These are phyloP conservation scores for Anorthoa munda DNA, from an alignment of 2,888 invertebrate genomes.

Conservation along the genomic window DNA sequence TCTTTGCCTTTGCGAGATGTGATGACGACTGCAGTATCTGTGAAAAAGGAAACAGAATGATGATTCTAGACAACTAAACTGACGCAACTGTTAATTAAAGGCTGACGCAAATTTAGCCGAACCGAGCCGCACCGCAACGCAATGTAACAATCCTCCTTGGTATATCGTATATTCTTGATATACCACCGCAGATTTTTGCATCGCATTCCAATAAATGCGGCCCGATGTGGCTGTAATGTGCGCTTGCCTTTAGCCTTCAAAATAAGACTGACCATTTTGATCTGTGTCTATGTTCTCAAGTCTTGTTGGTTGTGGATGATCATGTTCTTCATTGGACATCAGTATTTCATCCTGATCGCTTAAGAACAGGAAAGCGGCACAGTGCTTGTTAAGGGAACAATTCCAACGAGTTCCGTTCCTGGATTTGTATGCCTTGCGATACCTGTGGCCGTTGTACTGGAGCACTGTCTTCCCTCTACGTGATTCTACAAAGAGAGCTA, in stretches of 20 bases:
- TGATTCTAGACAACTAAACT: not conserved
- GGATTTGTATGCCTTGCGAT: constrained; percentile 77
- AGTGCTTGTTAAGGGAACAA: constrained; percentile 78
- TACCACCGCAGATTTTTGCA: not conserved
- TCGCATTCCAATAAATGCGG: not conserved
- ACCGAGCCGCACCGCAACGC: not conserved
- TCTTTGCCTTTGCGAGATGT: constrained; percentile 87
- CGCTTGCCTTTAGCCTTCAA: not conserved
- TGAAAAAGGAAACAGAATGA: constrained; percentile 33
- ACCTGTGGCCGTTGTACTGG: constrained; percentile 79
- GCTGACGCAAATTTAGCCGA: not conserved
- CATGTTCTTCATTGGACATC: constrained; percentile 75
- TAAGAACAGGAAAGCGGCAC: constrained; percentile 78
- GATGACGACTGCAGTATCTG: constrained; percentile 83
- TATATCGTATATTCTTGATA: not conserved
- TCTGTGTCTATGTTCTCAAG: constrained; percentile 64
- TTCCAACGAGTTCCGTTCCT: constrained; percentile 81
- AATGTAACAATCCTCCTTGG: not conserved
- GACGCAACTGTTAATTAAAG: not conserved
- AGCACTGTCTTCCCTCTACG: constrained; percentile 78
- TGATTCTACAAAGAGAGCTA: constrained; percentile 78
- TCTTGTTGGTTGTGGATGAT: constrained; percentile 68
- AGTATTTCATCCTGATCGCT: constrained; percentile 81
- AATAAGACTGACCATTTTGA: constrained; percentile 69
- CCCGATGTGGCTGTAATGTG: not conserved